phyloP scores from a whole-genome alignment of 1,140 invertebrate species.

The Nasonia vitripennis region DNA sequence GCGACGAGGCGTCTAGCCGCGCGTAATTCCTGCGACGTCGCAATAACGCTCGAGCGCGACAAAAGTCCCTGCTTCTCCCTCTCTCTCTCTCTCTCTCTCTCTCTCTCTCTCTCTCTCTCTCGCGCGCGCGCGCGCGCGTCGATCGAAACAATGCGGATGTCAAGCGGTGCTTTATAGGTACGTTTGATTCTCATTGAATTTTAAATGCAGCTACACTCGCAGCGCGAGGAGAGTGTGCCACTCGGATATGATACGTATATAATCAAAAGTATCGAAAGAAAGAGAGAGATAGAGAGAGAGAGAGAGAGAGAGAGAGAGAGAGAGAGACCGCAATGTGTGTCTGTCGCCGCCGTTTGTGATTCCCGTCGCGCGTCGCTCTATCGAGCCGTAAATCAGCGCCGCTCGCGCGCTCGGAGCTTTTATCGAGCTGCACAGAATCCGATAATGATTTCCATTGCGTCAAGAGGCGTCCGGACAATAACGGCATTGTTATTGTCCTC shows the following conservation, averaged over 20 bases:
- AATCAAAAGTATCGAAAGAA: slow-evolving; percentile 25
- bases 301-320: neutral
- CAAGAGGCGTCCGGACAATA: slow-evolving; percentile 46
- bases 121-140: neutral
- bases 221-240: slow-evolving; percentile 6
- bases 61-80: slow-evolving; percentile 15
- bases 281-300: neutral
- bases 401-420: neutral
- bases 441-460: slow-evolving; percentile 52
- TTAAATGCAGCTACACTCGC: slow-evolving; percentile 53
- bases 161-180: slow-evolving; percentile 47
- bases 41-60: slow-evolving; percentile 2
- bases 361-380: neutral
- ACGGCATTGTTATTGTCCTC: slow-evolving; percentile 38
- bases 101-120: slow-evolving; percentile 25
- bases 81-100: neutral
- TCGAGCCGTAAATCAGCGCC: slow-evolving; percentile 48
- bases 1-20: slow-evolving; percentile 22
- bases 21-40: neutral
- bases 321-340: neutral
- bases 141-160: slow-evolving; percentile 61
- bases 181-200: slow-evolving; percentile 62
- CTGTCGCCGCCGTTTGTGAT: slow-evolving; percentile 11
- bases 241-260: slow-evolving; percentile 44
- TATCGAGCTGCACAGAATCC: slow-evolving; percentile 32